Conservation (phyloP, 2,113 vertebrate species). For the Tyrannus savana region DNA sequence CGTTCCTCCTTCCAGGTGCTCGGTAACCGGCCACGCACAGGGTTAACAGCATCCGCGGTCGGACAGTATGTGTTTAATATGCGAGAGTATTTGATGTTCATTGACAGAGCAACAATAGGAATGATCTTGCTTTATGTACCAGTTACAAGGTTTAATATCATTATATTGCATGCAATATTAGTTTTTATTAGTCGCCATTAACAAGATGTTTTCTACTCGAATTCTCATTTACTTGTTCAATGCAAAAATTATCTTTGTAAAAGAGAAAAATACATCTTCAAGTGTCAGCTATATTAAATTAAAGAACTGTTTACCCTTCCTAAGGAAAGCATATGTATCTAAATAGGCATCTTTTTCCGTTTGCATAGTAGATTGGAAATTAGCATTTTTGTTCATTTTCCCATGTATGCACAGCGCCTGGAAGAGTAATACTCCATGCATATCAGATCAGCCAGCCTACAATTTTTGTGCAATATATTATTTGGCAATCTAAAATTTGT, state of each 20-base stretch:
- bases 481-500: conserved; percentile 99
- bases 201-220: conserved; percentile 80
- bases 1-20: neutral
- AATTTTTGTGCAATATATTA: conserved; percentile 99
- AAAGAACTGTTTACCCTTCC: conserved; percentile 92
- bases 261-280: conserved; percentile 81
- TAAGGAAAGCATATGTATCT: conserved; percentile 97
- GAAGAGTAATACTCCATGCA: conserved; percentile 99
- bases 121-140: conserved; percentile 84
- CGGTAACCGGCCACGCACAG: neutral
- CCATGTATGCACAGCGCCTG: conserved; percentile 99
- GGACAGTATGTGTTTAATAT: conserved; percentile 67
- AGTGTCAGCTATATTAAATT: conserved; percentile 94
- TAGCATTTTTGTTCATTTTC: conserved; percentile 99
- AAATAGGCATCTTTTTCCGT: conserved; percentile 99
- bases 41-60: conserved; percentile 61
- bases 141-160: conserved; percentile 84
- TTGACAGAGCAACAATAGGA: conserved; percentile 77
- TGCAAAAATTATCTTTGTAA: conserved; percentile 78
- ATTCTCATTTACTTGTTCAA: conserved; percentile 81
- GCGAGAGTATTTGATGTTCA: conserved; percentile 71
- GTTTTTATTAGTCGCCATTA: conserved; percentile 85
- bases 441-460: conserved; percentile 99
- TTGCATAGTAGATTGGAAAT: conserved; percentile 99
- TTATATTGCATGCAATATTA: conserved; percentile 85